A percentile compares a stretch with the other conserved stretches of the same genome.
Evolutionary conservation across 2,888 invertebrate species (phyloP).

Genomic region (Protula sp.): DNA sequence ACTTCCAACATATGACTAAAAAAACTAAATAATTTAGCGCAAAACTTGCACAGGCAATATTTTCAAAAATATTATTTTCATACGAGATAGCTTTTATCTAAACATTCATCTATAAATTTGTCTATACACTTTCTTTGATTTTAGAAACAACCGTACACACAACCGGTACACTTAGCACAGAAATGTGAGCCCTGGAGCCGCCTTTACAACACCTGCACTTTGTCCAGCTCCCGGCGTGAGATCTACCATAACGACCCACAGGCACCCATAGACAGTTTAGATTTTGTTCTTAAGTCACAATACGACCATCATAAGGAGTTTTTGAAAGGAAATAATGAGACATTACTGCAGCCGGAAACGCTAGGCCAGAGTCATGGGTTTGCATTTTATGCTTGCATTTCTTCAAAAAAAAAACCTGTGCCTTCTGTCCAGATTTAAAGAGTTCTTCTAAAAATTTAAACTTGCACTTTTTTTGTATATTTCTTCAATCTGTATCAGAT

Average conservation of each 20-base stretch:
- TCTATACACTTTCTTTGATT: constrained; percentile 5
- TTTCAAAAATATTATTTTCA: no score
- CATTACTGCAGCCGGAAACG: constrained; percentile 50
- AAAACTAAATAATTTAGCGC: no score
- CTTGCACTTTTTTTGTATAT: no score
- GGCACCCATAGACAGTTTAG: constrained; percentile 50
- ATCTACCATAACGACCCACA: constrained; percentile 45
- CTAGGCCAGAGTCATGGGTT: constrained; percentile 43
- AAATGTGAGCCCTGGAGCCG: constrained; percentile 48
- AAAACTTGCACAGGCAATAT: no score
- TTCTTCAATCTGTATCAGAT: no score
- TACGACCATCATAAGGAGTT: constrained; percentile 51
- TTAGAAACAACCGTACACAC: constrained; percentile 36
- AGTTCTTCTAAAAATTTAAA: no score
- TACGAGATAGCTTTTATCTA: no score
- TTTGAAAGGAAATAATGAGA: constrained; percentile 42
- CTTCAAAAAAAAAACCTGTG: no score
- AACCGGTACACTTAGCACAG: constrained; percentile 46
- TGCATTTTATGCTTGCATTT: constrained; percentile 13
- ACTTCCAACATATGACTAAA: no score
- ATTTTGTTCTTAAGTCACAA: constrained; percentile 50
- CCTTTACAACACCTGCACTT: constrained; percentile 41
- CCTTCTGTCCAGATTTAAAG: neutral
- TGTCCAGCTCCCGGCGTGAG: constrained; percentile 44
- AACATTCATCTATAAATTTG: no score